Percentiles rank a stretch among this genome's conserved stretches.
Conservation (phyloP, 2,888 invertebrate species). For the Crocallis elinguaria region DNA sequence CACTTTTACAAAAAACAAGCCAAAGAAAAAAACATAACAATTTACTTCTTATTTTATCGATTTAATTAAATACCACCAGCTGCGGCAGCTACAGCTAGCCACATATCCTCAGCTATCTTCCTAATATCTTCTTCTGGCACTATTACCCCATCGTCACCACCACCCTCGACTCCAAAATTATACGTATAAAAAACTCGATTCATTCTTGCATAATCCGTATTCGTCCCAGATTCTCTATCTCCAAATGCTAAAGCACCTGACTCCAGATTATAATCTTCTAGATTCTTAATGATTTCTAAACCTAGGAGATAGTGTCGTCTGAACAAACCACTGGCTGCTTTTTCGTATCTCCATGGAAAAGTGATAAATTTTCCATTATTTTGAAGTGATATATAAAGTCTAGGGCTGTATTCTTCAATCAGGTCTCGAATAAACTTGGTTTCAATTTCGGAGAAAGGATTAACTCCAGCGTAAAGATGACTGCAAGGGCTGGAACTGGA, state of each 20-base stretch:
- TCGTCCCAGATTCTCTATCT: slow-evolving; percentile 69
- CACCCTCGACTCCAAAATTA: slow-evolving; percentile 61
- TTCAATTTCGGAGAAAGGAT: slow-evolving; percentile 88
- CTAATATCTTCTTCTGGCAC: slow-evolving; percentile 61
- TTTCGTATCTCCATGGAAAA: slow-evolving; percentile 88
- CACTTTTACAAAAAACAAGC: too few relatives aligned
- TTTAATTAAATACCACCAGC: slow-evolving; percentile 37
- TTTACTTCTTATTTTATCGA: background rate
- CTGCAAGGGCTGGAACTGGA: slow-evolving; percentile 85
- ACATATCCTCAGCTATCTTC: slow-evolving; percentile 59
- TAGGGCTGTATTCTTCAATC: slow-evolving; percentile 74
- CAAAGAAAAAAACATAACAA: too few relatives aligned
- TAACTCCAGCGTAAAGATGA: slow-evolving; percentile 86
- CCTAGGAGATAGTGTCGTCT: slow-evolving; percentile 61
- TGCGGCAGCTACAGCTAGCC: slow-evolving; percentile 61
- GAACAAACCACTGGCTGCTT: slow-evolving; percentile 69
- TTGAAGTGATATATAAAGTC: slow-evolving; percentile 89
- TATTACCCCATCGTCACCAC: slow-evolving; percentile 50
- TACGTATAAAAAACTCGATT: slow-evolving; percentile 57
- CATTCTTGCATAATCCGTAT: slow-evolving; percentile 61
- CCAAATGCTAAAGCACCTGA: slow-evolving; percentile 57
- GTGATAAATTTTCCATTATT: slow-evolving; percentile 88
- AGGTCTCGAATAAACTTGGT: slow-evolving; percentile 83
- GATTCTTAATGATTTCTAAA: slow-evolving; percentile 55
- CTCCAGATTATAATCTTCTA: slow-evolving; percentile 55